These are phyloP conservation scores for Lithobates pipiens DNA, from an alignment of 2,797 vertebrate genomes.

Conservation along the genomic window DNA sequence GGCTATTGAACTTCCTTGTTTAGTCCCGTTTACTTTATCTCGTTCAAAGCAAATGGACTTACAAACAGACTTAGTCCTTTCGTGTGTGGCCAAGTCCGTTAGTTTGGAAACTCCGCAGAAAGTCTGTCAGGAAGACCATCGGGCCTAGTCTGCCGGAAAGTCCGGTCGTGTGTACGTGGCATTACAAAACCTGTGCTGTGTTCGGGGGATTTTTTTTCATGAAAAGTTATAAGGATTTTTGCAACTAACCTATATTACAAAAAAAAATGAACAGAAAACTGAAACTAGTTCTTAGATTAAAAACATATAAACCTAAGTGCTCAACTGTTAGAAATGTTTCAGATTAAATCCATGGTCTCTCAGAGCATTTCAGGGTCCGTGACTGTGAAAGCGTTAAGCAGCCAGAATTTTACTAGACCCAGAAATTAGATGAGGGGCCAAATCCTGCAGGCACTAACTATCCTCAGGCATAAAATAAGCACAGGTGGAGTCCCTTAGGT, in stretches of 20 bases:
- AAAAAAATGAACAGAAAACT: neutral
- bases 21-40: too few species aligned
- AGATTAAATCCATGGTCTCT: neutral
- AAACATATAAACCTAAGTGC: neutral
- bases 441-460: constrained; percentile 17
- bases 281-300: neutral
- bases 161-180: too few species aligned
- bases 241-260: neutral
- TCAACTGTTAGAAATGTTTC: neutral
- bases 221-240: neutral
- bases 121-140: too few species aligned
- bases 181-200: too few species aligned
- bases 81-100: too few species aligned
- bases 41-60: too few species aligned
- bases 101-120: too few species aligned
- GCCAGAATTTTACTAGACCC: neutral
- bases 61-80: too few species aligned
- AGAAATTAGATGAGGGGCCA: neutral
- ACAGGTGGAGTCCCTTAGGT: constrained; percentile 66
- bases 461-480: constrained; percentile 59
- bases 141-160: too few species aligned
- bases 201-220: neutral
- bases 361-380: neutral
- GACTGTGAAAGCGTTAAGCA: neutral
- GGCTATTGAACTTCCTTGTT: too few species aligned